Conservation (phyloP, 2,113 vertebrate species). For the Notechis scutatus region DNA sequence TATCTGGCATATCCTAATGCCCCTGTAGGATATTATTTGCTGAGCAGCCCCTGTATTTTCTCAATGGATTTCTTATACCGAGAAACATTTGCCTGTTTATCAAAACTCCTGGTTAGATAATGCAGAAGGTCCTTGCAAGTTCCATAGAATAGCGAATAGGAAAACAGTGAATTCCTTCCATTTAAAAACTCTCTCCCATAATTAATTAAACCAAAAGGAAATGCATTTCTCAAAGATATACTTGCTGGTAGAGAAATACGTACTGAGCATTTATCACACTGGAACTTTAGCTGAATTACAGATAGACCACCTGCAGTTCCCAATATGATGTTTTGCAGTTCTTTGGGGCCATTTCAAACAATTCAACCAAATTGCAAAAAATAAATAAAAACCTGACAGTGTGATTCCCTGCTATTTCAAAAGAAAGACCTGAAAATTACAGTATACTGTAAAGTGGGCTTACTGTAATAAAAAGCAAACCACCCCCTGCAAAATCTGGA, state of each 20-base stretch:
- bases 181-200: neutral
- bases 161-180: neutral
- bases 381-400: neutral
- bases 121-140: neutral
- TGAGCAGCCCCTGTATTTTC: neutral
- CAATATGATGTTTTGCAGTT: neutral
- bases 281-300: neutral
- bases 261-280: neutral
- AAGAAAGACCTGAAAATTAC: neutral
- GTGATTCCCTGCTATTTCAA: neutral
- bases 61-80: neutral
- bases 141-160: neutral
- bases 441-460: neutral
- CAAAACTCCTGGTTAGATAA: neutral
- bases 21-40: neutral
- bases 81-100: neutral
- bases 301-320: neutral
- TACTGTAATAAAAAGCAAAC: neutral
- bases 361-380: neutral
- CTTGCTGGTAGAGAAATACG: neutral
- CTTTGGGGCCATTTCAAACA: neutral
- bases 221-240: neutral
- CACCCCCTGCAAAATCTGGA: neutral
- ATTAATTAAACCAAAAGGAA: neutral
- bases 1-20: neutral